Evolutionary conservation across 35 echinoderm and acorn worm species (phyloP).

Genomic region (Stichopus chloronotus): DNA sequence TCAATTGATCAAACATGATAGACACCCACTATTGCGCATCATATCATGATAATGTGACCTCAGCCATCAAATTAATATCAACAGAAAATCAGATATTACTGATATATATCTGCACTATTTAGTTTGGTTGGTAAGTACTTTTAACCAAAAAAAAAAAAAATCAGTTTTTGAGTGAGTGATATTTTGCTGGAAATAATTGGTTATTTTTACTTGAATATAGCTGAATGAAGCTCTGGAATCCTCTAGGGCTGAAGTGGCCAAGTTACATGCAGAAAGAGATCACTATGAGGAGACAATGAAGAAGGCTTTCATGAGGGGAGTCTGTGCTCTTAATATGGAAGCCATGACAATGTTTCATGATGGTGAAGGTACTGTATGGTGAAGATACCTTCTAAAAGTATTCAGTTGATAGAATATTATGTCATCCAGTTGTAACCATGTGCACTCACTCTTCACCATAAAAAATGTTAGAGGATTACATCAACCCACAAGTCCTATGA

Average conservation of each 20-base stretch:
- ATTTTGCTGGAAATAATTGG: too few species aligned
- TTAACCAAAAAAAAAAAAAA: too few species aligned
- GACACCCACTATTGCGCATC: too few species aligned
- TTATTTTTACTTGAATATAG: constrained; percentile 2
- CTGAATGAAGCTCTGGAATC: constrained; percentile 97
- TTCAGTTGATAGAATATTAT: not conserved
- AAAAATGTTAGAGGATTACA: not conserved
- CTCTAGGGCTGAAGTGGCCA: constrained; percentile 76
- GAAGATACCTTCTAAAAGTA: not conserved
- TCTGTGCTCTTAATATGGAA: constrained; percentile 97
- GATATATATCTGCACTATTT: too few species aligned
- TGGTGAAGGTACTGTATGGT: constrained; percentile 72
- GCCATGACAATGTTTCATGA: constrained; percentile 99
- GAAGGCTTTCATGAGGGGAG: constrained; percentile 99
- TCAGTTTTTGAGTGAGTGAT: too few species aligned
- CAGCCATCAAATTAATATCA: too few species aligned
- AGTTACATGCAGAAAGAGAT: constrained; percentile 86
- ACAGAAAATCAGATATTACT: too few species aligned
- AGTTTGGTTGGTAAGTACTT: too few species aligned
- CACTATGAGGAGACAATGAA: constrained; percentile 99
- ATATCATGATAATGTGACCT: too few species aligned
- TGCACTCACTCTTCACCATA: not conserved
- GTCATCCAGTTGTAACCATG: not conserved
- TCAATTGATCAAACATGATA: too few species aligned
- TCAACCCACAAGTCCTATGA: not conserved